Conservation (phyloP, 1,140 invertebrate genomes). For the Piezodorus guildinii region DNA sequence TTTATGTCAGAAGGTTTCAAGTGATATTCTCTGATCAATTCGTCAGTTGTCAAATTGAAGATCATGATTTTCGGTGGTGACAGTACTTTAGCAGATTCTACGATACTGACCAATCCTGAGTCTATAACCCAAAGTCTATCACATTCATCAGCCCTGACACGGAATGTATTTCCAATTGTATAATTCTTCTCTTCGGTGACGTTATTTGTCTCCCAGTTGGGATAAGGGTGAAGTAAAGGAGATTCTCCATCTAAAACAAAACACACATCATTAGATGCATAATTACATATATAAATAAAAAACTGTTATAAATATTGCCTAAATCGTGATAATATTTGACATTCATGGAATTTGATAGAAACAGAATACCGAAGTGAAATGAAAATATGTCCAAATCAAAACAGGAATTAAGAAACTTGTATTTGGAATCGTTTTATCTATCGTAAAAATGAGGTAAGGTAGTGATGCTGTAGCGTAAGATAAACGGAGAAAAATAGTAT, state of each 20-base stretch:
- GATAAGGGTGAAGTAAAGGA: conserved; percentile 56
- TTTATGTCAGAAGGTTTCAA: conserved; percentile 51
- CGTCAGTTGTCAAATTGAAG: conserved; percentile 60
- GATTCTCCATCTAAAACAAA: conserved; percentile 44
- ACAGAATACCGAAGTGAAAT: too few relatives aligned
- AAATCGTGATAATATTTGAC: conserved; percentile 1
- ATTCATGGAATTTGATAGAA: too few relatives aligned
- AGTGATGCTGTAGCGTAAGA: too few relatives aligned
- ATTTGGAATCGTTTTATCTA: too few relatives aligned
- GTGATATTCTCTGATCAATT: conserved; percentile 45
- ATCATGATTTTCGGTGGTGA: conserved; percentile 50
- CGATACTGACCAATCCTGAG: conserved; percentile 50
- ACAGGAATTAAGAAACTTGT: too few relatives aligned
- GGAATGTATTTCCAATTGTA: conserved; percentile 58
- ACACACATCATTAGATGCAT: neutral
- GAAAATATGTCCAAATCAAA: too few relatives aligned
- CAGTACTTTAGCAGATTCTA: conserved; percentile 44
- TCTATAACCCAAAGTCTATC: conserved; percentile 64
- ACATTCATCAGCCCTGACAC: conserved; percentile 57
- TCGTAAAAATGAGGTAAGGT: too few relatives aligned
- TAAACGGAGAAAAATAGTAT: too few relatives aligned
- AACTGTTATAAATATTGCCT: neutral
- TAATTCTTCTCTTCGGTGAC: conserved; percentile 28
- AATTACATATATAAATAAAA: neutral
- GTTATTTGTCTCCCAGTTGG: conserved; percentile 57